Percentiles rank a stretch among this genome's conserved stretches.
Conservation (phyloP, 1,140 invertebrate genomes). For the Drosophila lini region DNA sequence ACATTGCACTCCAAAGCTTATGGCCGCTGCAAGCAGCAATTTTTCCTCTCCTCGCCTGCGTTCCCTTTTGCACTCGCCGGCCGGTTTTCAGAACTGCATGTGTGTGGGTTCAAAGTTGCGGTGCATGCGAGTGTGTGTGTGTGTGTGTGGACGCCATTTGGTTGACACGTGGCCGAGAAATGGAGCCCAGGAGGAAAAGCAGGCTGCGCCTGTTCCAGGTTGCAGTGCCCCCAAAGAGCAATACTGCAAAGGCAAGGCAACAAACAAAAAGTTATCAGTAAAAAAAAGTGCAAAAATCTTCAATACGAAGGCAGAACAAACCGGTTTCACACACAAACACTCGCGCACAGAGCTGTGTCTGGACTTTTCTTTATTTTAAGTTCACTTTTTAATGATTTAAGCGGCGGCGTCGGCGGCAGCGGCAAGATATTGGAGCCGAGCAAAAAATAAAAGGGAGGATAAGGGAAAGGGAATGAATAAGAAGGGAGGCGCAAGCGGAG, state of each 20-base stretch:
- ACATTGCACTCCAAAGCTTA: conserved; percentile 71
- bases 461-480: conserved; percentile 10
- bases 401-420: conserved; percentile 44
- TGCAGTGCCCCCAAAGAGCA: conserved; percentile 15
- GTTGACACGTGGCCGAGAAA: conserved; percentile 69
- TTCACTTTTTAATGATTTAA: conserved; percentile 81
- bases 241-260: conserved; percentile 47
- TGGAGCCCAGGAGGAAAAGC: conserved; percentile 65
- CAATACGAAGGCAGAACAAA: conserved; percentile 52
- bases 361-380: conserved; percentile 82
- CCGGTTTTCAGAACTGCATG: conserved; percentile 62
- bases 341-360: conserved; percentile 61
- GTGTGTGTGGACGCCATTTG: conserved; percentile 74
- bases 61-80: conserved; percentile 58
- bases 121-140: conserved; percentile 12
- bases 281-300: conserved; percentile 33
- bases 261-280: conserved; percentile 57
- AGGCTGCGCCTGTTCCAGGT: conserved; percentile 21
- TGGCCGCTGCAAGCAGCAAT: conserved; percentile 52
- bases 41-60: conserved; percentile 38
- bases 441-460: conserved; percentile 14
- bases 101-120: conserved; percentile 15
- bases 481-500: conserved; percentile 17
- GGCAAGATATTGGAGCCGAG: conserved; percentile 27
- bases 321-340: conserved; percentile 58